Percentiles rank a stretch among this genome's conserved stretches.
phyloP scores from a whole-genome alignment of 2,888 invertebrate species.

The Strigamia transsilvanica region DNA sequence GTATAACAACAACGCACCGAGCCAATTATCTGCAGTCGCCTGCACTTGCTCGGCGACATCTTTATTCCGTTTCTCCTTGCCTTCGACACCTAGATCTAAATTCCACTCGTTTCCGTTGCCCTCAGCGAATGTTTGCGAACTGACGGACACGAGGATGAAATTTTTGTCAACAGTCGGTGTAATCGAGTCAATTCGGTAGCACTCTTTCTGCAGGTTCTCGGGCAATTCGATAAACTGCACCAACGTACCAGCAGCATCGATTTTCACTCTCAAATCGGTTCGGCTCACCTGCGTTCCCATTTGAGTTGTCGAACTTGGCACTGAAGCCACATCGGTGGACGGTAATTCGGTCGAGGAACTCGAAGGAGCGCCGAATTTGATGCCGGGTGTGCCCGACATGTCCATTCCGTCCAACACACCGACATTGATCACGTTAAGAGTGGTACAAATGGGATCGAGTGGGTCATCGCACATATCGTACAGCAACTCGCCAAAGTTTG shows the following conservation, averaged over 20 bases:
- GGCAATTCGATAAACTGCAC: slow-evolving; percentile 53
- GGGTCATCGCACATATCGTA: slow-evolving; percentile 50
- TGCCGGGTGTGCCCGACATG: neutral
- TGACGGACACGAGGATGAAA: slow-evolving; percentile 69
- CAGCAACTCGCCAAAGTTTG: slow-evolving; percentile 59
- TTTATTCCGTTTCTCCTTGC: neutral
- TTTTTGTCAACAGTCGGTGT: slow-evolving; percentile 75
- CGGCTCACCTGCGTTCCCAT: neutral
- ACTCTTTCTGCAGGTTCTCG: slow-evolving; percentile 63
- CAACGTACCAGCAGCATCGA: slow-evolving; percentile 28
- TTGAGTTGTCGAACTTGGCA: slow-evolving; percentile 11
- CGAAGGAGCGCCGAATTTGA: slow-evolving; percentile 53
- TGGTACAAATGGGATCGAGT: slow-evolving; percentile 32
- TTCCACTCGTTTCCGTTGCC: neutral
- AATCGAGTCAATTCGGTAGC: slow-evolving; percentile 71
- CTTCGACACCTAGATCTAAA: neutral
- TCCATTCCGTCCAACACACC: slow-evolving; percentile 15
- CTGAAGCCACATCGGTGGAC: slow-evolving; percentile 9
- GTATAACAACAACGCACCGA: slow-evolving; percentile 69
- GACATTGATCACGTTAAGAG: slow-evolving; percentile 37
- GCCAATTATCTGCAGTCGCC: slow-evolving; percentile 51
- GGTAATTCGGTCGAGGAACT: slow-evolving; percentile 43
- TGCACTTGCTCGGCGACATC: slow-evolving; percentile 58
- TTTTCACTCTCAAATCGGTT: slow-evolving; percentile 37
- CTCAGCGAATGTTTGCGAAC: neutral